Conservation (phyloP, 1,140 invertebrate species). For the Hycleus cichorii region DNA sequence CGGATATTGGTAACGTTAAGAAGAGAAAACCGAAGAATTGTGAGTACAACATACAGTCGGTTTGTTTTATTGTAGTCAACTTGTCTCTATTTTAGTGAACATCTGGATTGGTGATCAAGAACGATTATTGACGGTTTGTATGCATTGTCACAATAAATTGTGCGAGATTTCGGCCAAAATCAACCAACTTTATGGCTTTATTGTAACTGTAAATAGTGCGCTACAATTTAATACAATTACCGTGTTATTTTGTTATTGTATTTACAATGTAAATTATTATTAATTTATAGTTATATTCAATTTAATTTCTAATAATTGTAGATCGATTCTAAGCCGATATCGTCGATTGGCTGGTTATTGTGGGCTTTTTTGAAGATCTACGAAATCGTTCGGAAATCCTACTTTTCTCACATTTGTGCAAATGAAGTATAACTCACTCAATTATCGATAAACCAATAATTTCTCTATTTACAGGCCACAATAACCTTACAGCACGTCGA, state of each 20-base stretch:
- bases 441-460: background rate
- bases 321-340: constrained; percentile 1
- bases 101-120: background rate
- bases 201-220: background rate
- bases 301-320: background rate
- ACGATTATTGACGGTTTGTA: background rate
- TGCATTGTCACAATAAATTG: constrained; percentile 1
- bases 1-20: background rate
- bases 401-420: background rate
- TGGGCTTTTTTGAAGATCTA: constrained; percentile 3
- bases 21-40: background rate
- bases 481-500: background rate
- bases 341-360: constrained; percentile 5
- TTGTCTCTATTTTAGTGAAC: too few relatives aligned
- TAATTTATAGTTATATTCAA: too few relatives aligned
- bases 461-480: background rate
- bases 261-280: constrained; percentile 4
- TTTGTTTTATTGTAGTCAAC: too few relatives aligned
- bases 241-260: constrained; percentile 6
- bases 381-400: background rate
- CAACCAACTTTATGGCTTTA: constrained; percentile 4
- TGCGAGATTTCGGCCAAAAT: background rate
- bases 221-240: constrained; percentile 7
- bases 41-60: too few relatives aligned
- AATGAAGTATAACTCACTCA: background rate